These are phyloP conservation scores for Eulemur macaco DNA, from an alignment of 2,113 vertebrate species.

Conservation along the genomic window DNA sequence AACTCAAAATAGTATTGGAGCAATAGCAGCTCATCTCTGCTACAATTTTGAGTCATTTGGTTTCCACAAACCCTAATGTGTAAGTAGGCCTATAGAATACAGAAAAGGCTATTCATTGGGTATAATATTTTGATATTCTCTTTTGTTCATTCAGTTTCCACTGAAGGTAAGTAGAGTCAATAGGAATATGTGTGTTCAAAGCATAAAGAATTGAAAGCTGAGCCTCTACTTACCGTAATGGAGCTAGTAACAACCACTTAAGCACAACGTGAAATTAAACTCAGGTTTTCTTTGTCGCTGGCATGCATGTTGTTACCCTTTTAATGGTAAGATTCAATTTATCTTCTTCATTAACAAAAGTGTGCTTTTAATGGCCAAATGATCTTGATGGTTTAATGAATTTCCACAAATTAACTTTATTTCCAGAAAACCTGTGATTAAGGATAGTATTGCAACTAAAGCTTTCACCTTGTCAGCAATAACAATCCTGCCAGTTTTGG, in stretches of 20 bases:
- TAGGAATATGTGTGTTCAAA: not conserved
- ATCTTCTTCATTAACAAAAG: not conserved
- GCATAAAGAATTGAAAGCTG: not conserved
- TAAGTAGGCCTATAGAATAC: not conserved
- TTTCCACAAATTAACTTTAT: slow-evolving; percentile 49
- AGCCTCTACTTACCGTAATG: not conserved
- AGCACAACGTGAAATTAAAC: not conserved
- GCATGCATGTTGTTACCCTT: not conserved
- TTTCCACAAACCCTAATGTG: not conserved
- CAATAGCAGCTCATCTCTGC: not conserved
- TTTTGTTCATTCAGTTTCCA: not conserved
- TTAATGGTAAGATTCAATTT: not conserved
- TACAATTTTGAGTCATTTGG: not conserved
- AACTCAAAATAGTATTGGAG: not conserved
- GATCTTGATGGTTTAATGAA: not conserved
- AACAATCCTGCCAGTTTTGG: not conserved
- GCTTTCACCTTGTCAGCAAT: not conserved
- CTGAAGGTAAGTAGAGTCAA: not conserved
- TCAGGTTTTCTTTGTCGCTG: not conserved
- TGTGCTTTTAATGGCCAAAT: not conserved
- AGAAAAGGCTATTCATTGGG: not conserved
- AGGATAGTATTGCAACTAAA: not conserved
- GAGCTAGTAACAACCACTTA: not conserved
- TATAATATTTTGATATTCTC: not conserved
- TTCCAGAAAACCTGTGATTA: slow-evolving; percentile 14